Base-by-base conservation (phyloP, 2,888 invertebrate species). In the Patella ulyssiponensis region DNA sequence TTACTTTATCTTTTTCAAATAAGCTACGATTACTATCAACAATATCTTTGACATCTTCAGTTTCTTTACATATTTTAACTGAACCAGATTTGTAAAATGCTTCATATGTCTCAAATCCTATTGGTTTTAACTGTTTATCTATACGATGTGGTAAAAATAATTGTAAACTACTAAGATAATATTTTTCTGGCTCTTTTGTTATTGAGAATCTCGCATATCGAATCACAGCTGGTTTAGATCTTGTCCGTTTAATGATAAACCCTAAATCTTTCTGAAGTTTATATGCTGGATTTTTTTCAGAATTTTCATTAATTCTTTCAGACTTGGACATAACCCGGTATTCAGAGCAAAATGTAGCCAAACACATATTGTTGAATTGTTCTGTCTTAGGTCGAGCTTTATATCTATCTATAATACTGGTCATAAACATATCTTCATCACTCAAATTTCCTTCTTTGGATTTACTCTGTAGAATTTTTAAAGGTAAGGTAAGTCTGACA, bases 361-460 rank as follows among this genome's bases (percentile, higher is more conserved):
- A 71, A 27, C 71, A 44, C 23, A 71, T 71, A 51, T 71, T 33
- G 12, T 71, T 51, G 51, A 71, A 71, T 27, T 23, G 27, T 15
- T 17, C 9, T 11, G 27, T 71, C 17, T 14, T 20, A 7, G 71
- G 71, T 71, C 71, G n/a, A 23, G 71, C 27, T 71, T 44, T 15
- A 51, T 71, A 71, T 11, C 71, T 44, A 51, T 77, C 76, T 14
- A 76, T 53, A n/a, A 76, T 53, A 51, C 51, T 33, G n/a, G 76
- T 76, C 56, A 71, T 71, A 54, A 70, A 77, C n/a, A 74, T 54
- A 52, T 77, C 74, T 44, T 77, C 74, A 74, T 23, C 69, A 17
- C 69, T 15, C 54, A 73, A 27, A 23, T 73, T 72, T 20, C n/a
- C n/a, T 52, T 33, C 33, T n/a, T 33, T 51, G 4, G 51, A n/a